Base-by-base conservation (phyloP, 2,888 invertebrate genomes). In the Pimpla rufipes region DNA sequence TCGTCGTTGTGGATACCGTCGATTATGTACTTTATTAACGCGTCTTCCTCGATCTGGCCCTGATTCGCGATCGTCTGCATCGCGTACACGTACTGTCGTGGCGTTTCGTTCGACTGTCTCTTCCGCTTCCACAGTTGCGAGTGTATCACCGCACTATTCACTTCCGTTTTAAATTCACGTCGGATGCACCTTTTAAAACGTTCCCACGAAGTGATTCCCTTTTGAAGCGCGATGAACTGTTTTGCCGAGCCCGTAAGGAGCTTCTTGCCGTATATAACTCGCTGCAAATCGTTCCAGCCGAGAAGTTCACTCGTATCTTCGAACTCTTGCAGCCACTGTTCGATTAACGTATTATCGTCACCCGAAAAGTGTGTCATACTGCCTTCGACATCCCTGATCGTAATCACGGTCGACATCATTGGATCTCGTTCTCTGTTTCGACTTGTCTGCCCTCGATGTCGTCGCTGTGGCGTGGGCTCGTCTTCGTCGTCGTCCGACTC, bases 261-360 rank as follows among this genome's bases (percentile, higher is more conserved):
- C 64, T 64, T 76, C 64, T 85, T 87, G 1, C 85, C 84, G 16
- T 87, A 87, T 5, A 87, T 76, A 0, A 87, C 80, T 64, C 73
- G 85, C 35, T 87, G 86, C 0, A 76, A 50, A 11, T 88, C 78
- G 0, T 50, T 71, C 86, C 84, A 88, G 0, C 55, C 3, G 35
- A 86, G 86, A 10, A 88, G 23, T 21, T 16, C 59, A 3, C 83
- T 73, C 11, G 76, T 85, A 50, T 88, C 86, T 21, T 88, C 88
- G 18, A 88, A 86, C 6, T 86, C 81, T 0, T 57, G 29, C 0
- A 87, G 29, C 86, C 85, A 88, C n/a, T 70, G 67, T 16, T 75
- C 64, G 1, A 85, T 55, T 40, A 59, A 59, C 18, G 70, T 23
- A 8, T 66, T 67, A n/a, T 77, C 83, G 29, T 84, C 81, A 13